Evolutionary conservation across 2,113 vertebrate species (phyloP).

Genomic region (Elachura formosa): DNA sequence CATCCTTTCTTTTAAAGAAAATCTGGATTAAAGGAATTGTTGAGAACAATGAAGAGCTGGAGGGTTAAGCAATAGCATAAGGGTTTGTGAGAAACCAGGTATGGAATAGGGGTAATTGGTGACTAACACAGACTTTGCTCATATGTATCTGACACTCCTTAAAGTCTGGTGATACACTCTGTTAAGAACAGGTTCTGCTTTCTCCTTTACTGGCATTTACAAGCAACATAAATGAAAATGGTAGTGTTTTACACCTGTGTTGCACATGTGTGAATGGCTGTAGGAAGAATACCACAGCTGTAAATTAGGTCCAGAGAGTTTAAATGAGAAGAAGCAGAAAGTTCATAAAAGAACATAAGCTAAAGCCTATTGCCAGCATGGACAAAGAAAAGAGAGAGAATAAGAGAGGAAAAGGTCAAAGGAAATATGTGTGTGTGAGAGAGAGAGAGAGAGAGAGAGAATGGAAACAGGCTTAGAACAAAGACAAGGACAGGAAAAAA

Average conservation of each 20-base stretch:
- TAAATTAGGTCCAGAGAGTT: slow-evolving; percentile 34
- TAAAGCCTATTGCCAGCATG: background rate
- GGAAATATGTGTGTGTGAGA: background rate
- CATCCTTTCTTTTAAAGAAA: background rate
- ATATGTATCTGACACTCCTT: background rate
- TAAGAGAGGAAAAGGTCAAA: slow-evolving; percentile 34
- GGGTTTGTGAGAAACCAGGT: background rate
- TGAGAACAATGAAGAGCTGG: background rate
- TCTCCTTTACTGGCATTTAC: slow-evolving; percentile 44
- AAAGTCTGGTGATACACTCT: slow-evolving; percentile 15
- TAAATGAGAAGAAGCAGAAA: slow-evolving; percentile 13
- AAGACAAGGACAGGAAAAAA: background rate
- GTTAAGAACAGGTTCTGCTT: slow-evolving; percentile 22
- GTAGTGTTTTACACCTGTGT: slow-evolving; percentile 46
- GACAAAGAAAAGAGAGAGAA: slow-evolving; percentile 8
- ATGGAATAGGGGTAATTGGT: background rate
- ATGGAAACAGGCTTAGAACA: slow-evolving; percentile 1
- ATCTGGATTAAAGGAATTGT: background rate
- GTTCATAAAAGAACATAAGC: slow-evolving; percentile 30
- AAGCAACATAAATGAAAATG: slow-evolving; percentile 35
- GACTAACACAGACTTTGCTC: background rate
- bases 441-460: background rate
- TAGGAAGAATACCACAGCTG: background rate
- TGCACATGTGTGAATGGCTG: slow-evolving; percentile 6
- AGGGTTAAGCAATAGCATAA: slow-evolving; percentile 6